These are phyloP conservation scores for Parotocinclus haroldoi DNA, from an alignment of 2,797 vertebrate species.

Conservation along the genomic window DNA sequence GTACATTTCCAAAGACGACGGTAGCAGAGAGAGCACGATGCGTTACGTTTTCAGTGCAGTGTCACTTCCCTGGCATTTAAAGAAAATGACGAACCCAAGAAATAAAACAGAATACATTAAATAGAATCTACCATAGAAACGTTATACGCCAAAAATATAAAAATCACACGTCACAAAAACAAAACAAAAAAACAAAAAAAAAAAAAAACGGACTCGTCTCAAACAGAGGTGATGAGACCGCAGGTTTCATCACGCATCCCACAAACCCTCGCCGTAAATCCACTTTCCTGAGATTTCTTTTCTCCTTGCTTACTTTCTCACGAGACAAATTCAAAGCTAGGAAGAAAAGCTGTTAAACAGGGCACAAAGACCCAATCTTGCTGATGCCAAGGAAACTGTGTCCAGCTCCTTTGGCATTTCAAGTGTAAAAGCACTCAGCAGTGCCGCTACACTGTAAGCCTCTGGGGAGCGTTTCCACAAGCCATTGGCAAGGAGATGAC, in stretches of 20 bases:
- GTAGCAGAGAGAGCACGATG: conserved; percentile 34
- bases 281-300: conserved; percentile 38
- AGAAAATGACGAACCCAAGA: conserved; percentile 45
- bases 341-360: conserved; percentile 21
- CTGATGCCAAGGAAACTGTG: conserved; percentile 34
- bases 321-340: conserved; percentile 14
- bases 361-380: conserved; percentile 22
- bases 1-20: conserved; percentile 32
- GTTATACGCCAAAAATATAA: conserved; percentile 61
- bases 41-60: conserved; percentile 54
- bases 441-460: conserved; percentile 12
- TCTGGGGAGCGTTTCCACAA: conserved; percentile 1
- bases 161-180: conserved; percentile 57
- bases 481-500: not conserved
- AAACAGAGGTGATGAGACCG: conserved; percentile 54
- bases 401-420: conserved; percentile 30
- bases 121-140: conserved; percentile 57
- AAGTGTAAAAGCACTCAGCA: conserved; percentile 8
- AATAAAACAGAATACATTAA: conserved; percentile 56
- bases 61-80: conserved; percentile 68
- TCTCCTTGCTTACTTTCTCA: conserved; percentile 24
- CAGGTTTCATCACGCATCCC: conserved; percentile 31
- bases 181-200: too few species aligned
- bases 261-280: conserved; percentile 31
- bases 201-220: conserved; percentile 51